Conservation (phyloP, 2,888 invertebrate genomes). For the Aleiodes leptofemur region DNA sequence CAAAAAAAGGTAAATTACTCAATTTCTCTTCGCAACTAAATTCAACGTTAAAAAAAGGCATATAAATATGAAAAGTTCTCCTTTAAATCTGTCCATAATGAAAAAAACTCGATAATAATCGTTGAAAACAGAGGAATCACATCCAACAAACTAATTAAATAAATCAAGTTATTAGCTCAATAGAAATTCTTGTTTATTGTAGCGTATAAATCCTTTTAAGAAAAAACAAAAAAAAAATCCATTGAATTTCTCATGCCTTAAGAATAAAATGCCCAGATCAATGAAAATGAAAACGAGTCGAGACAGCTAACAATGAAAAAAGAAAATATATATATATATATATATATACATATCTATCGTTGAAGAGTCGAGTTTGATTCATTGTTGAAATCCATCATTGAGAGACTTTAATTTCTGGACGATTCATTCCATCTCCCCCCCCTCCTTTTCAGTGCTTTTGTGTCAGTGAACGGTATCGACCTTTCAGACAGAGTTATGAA, state of each 20-base stretch:
- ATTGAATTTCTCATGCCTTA: constrained; percentile 22
- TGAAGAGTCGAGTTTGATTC: constrained; percentile 34
- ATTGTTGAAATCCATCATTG: constrained; percentile 39
- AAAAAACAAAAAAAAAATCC: background rate
- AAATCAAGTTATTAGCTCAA: constrained; percentile 36
- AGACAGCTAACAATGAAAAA: constrained; percentile 17
- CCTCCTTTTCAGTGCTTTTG: constrained; percentile 26
- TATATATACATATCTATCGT: background rate
- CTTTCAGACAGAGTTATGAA: constrained; percentile 35
- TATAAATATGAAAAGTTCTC: no score
- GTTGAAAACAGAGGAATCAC: no score
- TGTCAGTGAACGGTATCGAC: constrained; percentile 39
- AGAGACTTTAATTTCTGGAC: constrained; percentile 45
- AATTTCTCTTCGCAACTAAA: no score
- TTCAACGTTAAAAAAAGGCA: background rate
- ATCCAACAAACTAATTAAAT: background rate
- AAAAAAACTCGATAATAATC: no score
- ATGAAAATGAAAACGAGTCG: constrained; percentile 18
- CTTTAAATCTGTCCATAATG: no score
- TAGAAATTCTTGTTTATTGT: constrained; percentile 35
- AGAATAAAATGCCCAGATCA: constrained; percentile 1
- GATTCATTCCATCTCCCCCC: constrained; percentile 41
- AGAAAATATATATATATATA: background rate
- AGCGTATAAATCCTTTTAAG: constrained; percentile 15
- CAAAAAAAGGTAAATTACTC: no score